These are phyloP conservation scores for Cyanoderma ruficeps DNA, from an alignment of 2,113 vertebrate genomes.

Conservation along the genomic window DNA sequence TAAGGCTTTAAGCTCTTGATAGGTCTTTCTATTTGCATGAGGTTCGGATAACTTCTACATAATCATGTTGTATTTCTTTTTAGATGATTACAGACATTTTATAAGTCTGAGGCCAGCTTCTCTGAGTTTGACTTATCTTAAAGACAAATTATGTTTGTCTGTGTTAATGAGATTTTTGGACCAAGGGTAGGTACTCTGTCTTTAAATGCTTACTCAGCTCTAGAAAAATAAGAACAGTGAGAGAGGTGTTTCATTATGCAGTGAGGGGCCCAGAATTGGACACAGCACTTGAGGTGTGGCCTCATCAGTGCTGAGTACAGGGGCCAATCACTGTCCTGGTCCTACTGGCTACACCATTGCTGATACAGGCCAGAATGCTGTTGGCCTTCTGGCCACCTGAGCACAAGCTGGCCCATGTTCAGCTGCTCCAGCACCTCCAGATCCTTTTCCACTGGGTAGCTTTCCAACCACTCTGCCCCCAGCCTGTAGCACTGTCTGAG, in stretches of 20 bases:
- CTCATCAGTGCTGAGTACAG: background rate
- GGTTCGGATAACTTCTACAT: background rate
- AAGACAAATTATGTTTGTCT: background rate
- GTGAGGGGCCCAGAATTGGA: background rate
- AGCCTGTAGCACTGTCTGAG: background rate
- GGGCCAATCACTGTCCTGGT: rapidly evolving
- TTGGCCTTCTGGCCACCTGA: background rate
- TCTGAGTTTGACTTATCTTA: background rate
- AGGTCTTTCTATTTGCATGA: background rate
- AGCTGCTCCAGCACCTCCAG: background rate
- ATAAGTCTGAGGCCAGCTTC: background rate
- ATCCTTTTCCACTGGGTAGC: background rate
- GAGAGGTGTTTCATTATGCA: background rate
- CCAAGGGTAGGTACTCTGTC: background rate
- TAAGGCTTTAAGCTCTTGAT: background rate
- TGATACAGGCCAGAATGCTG: background rate
- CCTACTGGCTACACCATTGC: too few species aligned
- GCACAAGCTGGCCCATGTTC: background rate
- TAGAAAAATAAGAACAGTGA: background rate
- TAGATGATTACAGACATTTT: background rate
- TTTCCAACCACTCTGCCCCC: background rate
- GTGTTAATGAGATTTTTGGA: background rate
- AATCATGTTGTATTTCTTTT: background rate
- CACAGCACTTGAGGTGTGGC: rapidly evolving
- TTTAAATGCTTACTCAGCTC: background rate